Evolutionary conservation across 1,140 invertebrate genomes (phyloP), one percentile per base, ranked within the genome.

Genomic region (Drosophila willistoni): DNA sequence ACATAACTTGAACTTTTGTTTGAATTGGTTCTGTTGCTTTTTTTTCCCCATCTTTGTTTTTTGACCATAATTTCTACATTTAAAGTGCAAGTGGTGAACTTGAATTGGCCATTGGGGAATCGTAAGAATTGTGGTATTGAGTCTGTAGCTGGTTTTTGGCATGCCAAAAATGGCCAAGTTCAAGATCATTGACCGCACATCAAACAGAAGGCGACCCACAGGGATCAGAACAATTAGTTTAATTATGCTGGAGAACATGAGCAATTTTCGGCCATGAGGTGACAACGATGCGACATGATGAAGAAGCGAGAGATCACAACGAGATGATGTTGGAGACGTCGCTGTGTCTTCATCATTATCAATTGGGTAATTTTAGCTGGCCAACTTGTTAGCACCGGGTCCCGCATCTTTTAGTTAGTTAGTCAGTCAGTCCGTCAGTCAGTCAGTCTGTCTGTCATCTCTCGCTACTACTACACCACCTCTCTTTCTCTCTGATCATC

Each of bases 211-310:
- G 72, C 71, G 64, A 67, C 67, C 75, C 68, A 65, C 13, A 66
- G 63, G 61, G 56, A 74, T 81, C n/a, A 56, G 56, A 57, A 87
- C 84, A 89, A 87, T 89, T 89, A 89, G 84, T 87, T 89, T 87
- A 87, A 87, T 87, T 87, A 87, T 89, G 83, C 71, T 42, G 72
- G 72, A 79, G 64, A 78, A 81, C 71, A 81, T 41, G 62, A 59
- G 33, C 79, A 76, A 73, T 73, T 87, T 89, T 84, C 44, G 74
- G 83, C 71, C 80, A 89, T 80, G 80, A 87, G 84, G 84, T 87
- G 84, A 87, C 84, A 87, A 89, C 84, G 84, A 87, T 83, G 83
- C 83, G 83, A 87, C 79, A 87, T 89, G 83, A 87, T 87, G 79
- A 87, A 83, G 83, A 77, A 22, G 10, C 17, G 73, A n/a, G 39